Conservation (phyloP, 2,113 vertebrate genomes). For the Barnardius zonarius region DNA sequence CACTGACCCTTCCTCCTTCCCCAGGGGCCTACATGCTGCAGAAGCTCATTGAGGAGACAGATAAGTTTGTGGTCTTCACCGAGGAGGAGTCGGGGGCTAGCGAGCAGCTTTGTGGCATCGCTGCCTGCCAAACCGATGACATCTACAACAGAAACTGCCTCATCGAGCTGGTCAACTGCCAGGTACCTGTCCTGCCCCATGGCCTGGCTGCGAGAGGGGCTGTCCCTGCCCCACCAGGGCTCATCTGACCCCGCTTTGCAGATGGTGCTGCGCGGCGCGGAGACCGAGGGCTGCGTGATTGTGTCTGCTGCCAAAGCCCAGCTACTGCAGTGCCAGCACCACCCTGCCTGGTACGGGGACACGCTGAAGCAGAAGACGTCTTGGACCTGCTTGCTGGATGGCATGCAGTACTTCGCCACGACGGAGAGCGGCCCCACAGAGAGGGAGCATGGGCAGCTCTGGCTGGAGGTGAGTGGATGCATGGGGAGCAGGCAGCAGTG, state of each 20-base stretch:
- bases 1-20: background rate
- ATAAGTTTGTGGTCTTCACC: conserved; percentile 97
- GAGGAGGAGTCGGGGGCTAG: conserved; percentile 96
- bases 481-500: fast-evolving
- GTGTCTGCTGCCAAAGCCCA: conserved; percentile 96
- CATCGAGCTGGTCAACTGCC: conserved; percentile 96
- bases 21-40: conserved; percentile 95
- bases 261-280: conserved; percentile 96
- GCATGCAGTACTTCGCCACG: conserved; percentile 99
- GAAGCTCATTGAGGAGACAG: conserved; percentile 96
- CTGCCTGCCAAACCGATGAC: conserved; percentile 92
- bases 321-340: conserved; percentile 94
- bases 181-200: conserved; percentile 74
- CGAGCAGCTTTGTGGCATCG: conserved; percentile 92
- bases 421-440: conserved; percentile 90
- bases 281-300: conserved; percentile 94
- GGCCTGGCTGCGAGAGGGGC: background rate
- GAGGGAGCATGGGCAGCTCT: conserved; percentile 89
- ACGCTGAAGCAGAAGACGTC: conserved; percentile 96
- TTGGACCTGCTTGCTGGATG: conserved; percentile 94
- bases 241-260: background rate
- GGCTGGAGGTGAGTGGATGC: conserved; percentile 83
- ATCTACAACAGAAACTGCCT: conserved; percentile 98
- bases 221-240: background rate
- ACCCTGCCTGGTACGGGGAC: conserved; percentile 94